These are phyloP conservation scores for Calidris pugnax DNA, from an alignment of 2,113 vertebrate genomes.

Conservation along the genomic window DNA sequence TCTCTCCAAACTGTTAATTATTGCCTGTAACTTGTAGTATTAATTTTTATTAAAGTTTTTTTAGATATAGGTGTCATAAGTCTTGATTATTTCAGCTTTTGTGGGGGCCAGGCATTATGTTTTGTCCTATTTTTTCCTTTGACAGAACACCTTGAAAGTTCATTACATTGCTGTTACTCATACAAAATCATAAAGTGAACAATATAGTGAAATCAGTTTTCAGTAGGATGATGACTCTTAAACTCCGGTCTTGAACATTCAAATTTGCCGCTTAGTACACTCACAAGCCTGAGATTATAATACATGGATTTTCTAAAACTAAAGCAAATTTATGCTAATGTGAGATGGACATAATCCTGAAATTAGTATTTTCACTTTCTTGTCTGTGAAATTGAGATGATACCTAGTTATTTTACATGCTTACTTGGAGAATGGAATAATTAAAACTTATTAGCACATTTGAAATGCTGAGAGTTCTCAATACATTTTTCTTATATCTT, in stretches of 20 bases:
- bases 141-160: not conserved
- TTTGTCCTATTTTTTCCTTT: not conserved
- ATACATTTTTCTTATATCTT: not conserved
- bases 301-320: not conserved
- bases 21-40: not conserved
- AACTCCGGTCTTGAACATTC: not conserved
- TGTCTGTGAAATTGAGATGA: not conserved
- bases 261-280: not conserved
- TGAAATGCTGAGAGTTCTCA: not conserved
- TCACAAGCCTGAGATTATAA: not conserved
- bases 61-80: not conserved
- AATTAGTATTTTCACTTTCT: not conserved
- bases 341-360: not conserved
- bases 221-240: not conserved
- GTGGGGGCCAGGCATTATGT: not conserved
- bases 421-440: not conserved
- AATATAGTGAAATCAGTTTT: not conserved
- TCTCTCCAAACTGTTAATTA: not conserved
- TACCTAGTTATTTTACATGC: not conserved
- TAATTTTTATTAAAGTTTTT: not conserved
- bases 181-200: not conserved
- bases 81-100: not conserved
- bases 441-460: not conserved
- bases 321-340: not conserved
- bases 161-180: not conserved